Evolutionary conservation across 1,140 invertebrate species (phyloP), one percentile per base, ranked within the genome.

Genomic region (Drosophila orosa): DNA sequence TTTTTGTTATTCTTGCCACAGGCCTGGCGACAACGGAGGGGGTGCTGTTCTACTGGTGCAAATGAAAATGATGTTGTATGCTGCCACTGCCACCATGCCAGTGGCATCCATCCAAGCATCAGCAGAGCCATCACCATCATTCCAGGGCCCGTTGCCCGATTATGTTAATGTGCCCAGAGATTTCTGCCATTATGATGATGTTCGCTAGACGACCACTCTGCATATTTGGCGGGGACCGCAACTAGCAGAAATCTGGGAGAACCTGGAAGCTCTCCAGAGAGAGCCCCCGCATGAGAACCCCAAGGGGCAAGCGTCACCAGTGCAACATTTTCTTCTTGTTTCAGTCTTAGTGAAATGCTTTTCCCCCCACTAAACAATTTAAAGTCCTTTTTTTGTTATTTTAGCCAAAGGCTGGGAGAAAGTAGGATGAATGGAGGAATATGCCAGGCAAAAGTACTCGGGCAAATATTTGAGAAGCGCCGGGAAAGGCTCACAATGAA

Each of bases 101-200:
- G 50, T 80, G 69, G 69, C 80, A 79, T 60, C 27, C 33, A 71
- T 60, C 27, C 33, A 71, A 33, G 47, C 67, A 69, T 56, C 67
- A 66, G 80, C 60, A 42, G 57, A 58, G 37, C 50, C 68, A 72
- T 71, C 35, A 58, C 69, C 54, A 56, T 74, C 39, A 63, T 74
- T 66, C 60, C 72, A 33, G 55, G 54, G 61, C 62, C 78, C 83
- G 62, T 73, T 67, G 61, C 73, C 83, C 82, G 82, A 87, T 86
- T 86, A 86, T 86, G 82, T 86, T 86, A 87, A 86, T 86, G 83
- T 76, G 83, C 71, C 83, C 78, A 54, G 74, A 81, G 82, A 80
- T 71, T 69, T 72, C 62, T 82, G 69, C 69, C 78, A 82, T 86
- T 86, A 86, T 86, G 78, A 86, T 78, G 82, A 79, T 86, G 82